Evolutionary conservation across 2,113 vertebrate species (phyloP), one percentile per base, ranked within the genome.

Genomic region (Cyphomyrus discorhynchus): DNA sequence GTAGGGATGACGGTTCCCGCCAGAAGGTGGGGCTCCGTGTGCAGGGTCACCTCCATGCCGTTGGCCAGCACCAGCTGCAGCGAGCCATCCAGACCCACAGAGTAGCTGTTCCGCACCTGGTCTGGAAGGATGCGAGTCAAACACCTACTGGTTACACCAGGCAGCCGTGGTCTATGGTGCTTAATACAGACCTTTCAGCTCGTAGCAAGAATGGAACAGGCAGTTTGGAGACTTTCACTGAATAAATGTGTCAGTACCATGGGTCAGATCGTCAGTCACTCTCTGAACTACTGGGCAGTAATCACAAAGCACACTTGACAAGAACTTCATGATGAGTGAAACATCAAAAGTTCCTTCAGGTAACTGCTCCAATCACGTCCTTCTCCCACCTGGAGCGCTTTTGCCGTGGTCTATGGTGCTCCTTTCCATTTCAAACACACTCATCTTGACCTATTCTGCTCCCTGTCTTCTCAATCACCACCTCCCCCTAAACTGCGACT

Each of bases 31-130:
- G 98, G 99, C 93, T 99, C 99, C 0, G 98, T 99, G 92, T 99
- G 97, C 91, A 99, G 95, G 0, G 97, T 97, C 92, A 99, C 98
- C 92, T 99, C 98, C 98, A 99, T 99, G 19, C 98, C 98, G 0
- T 99, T 99, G 90, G 98, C 98, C 1, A 99, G 93, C 89, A 99
- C 97, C 84, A 99, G 95, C 5, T 97, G 94, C 92, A 99, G 95
- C 0, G 99, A 98, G 24, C 98, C 98, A 0, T 99, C 99, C 0
- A 98, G 96, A 0, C 98, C 98, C 0, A 99, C 97, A 94, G 98
- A 98, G 93, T 99, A 99, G 93, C 98, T 99, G 95, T 99, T 99
- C 58, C 97, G 96, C 58, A 99, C 98, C 97, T 99, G 98, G 92
- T 99, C 98, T 99, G 94, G 19, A n/a, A 86, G 46, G 74, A 86